Conservation (phyloP, 2,888 invertebrate genomes). For the Eupithecia subumbrata region DNA sequence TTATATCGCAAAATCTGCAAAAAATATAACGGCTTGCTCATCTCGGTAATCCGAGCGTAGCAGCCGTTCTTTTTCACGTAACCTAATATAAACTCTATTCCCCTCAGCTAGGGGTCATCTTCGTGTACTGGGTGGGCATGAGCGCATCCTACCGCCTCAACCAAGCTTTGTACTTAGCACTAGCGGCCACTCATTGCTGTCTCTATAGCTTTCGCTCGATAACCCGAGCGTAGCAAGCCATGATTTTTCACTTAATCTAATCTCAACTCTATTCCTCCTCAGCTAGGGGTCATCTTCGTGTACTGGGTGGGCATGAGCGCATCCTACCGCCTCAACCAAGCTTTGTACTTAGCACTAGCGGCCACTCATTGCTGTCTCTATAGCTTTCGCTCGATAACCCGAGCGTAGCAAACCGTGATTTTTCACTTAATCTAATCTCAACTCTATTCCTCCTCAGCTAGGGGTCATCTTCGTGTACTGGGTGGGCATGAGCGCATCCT, state of each 20-base stretch:
- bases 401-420: background rate
- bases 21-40: background rate
- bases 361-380: slow-evolving; percentile 57
- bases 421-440: background rate
- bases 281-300: slow-evolving; percentile 68
- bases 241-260: background rate
- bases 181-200: slow-evolving; percentile 56
- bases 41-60: background rate
- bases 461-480: slow-evolving; percentile 71
- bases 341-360: slow-evolving; percentile 58
- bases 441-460: slow-evolving; percentile 37
- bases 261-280: background rate
- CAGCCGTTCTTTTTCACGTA: background rate
- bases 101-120: slow-evolving; percentile 62
- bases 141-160: slow-evolving; percentile 55
- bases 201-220: slow-evolving; percentile 58
- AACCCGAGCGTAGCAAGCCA: background rate
- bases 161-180: slow-evolving; percentile 59
- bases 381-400: too few relatives aligned
- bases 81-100: background rate
- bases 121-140: slow-evolving; percentile 68
- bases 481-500: slow-evolving; percentile 59
- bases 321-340: slow-evolving; percentile 60
- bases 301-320: slow-evolving; percentile 62
- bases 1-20: too few relatives aligned